Base-by-base conservation (phyloP, 2,797 vertebrate genomes). In the Sorex maritimensis region DNA sequence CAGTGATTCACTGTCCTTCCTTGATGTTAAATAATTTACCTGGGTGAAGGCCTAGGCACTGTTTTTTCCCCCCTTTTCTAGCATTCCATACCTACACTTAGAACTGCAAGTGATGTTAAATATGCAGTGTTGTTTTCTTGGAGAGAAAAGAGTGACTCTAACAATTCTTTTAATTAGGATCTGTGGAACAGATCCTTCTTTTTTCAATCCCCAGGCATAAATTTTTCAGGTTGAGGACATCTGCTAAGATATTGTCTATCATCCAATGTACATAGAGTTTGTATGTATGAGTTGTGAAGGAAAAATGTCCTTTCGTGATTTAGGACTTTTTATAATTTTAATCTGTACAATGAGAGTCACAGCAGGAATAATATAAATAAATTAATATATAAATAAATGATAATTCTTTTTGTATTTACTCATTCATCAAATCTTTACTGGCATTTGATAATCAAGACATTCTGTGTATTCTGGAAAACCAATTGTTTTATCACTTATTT, bases 311-410 rank as follows among this genome's bases (percentile, higher is more conserved):
- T 9, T 30, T 21, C 38, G 23, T 69, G 11, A 17, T 28, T 91
- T 14, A 52, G 30, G 4, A 92, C 17, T 6, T 91, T 74, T 81
- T 93, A 71, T 1, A 28, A 14, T 72, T 55, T 90, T 91, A 82
- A 91, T 78, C 1, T 28, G 3, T 83, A 77, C 21, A 12, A 23
- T 69, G 38, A 68, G 67, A 79, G 69, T 78, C 2, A 58, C 88
- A 10, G 67, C 34, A 75, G 24, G 2, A 80, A 86, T n/a, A 77
- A 73, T 49, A 52, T 44, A 83, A 89, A 87, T 46, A 28, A 72
- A 92, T 49, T 13, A 68, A 14, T 61, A 65, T 63, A 34, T 38
- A 71, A 83, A 34, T 15, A 86, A 80, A 52, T 68, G 77, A 55
- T 28, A 41, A 9, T 30, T n/a, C 4, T 6, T 44, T 77, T 65